Evolutionary conservation across 2,888 invertebrate species (phyloP).

Genomic region (Patella caerulea): DNA sequence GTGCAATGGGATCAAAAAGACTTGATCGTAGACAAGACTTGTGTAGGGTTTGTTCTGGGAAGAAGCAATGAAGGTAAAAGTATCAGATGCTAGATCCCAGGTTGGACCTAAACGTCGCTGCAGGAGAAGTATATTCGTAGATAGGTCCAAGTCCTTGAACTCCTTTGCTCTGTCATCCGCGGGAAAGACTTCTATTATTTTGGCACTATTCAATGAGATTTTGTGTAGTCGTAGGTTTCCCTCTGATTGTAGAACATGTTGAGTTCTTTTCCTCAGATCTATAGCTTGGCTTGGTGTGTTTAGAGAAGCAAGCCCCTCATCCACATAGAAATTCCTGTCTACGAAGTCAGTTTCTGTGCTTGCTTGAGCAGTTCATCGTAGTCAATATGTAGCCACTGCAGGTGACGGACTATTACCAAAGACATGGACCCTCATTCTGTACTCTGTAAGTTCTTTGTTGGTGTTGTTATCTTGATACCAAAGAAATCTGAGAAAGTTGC

Average conservation of each 20-base stretch:
- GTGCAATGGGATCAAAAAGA: no score
- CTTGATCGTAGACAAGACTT: no score
- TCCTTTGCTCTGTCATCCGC: no score
- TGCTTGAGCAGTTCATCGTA: slow-evolving; percentile 22
- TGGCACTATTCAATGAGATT: no score
- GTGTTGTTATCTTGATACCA: slow-evolving; percentile 26
- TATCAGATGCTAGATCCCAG: no score
- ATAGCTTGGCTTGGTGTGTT: slow-evolving; percentile 6
- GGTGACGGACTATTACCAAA: slow-evolving; percentile 22
- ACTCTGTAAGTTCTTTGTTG: slow-evolving; percentile 19
- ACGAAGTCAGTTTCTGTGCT: slow-evolving; percentile 27
- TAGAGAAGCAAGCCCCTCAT: slow-evolving; percentile 33
- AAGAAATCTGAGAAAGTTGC: slow-evolving; percentile 25
- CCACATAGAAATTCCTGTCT: slow-evolving; percentile 35
- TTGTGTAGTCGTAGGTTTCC: slow-evolving; percentile 25
- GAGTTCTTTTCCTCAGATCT: slow-evolving; percentile 29
- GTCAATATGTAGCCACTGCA: slow-evolving; percentile 30
- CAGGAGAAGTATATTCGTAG: no score
- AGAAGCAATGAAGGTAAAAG: no score
- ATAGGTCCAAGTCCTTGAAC: no score
- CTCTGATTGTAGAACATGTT: slow-evolving; percentile 14
- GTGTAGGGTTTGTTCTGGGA: no score
- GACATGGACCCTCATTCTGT: slow-evolving; percentile 26
- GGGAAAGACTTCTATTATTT: no score
- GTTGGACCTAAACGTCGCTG: no score